These are phyloP conservation scores for Sceloporus undulatus DNA, from an alignment of 2,113 vertebrate genomes.

Conservation along the genomic window DNA sequence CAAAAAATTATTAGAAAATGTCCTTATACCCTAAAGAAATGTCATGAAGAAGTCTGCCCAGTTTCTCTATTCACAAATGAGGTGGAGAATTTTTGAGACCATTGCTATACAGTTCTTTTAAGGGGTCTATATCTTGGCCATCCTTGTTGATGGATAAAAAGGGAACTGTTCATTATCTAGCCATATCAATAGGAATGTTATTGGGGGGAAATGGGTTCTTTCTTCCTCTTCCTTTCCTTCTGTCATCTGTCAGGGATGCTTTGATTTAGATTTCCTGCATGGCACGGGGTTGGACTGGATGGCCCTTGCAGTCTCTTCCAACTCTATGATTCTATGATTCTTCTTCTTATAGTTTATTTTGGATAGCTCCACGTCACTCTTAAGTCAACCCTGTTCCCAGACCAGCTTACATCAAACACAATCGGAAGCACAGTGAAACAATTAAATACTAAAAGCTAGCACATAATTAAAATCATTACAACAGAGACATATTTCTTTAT, in stretches of 20 bases:
- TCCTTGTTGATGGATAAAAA: not conserved
- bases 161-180: not conserved
- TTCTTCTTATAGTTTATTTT: not conserved
- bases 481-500: not conserved
- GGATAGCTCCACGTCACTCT: not conserved
- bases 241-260: too few species aligned
- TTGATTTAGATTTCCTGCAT: too few species aligned
- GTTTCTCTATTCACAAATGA: not conserved
- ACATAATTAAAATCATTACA: not conserved
- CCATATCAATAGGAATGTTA: slow-evolving; percentile 19
- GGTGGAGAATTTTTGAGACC: not conserved
- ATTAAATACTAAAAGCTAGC: not conserved
- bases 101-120: not conserved
- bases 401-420: not conserved
- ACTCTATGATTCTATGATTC: not conserved
- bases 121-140: fast-evolving
- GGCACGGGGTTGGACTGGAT: too few species aligned
- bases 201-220: fast-evolving
- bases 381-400: not conserved
- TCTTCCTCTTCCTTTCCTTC: not conserved
- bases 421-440: not conserved
- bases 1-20: not conserved
- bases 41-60: not conserved
- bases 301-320: too few species aligned
- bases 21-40: not conserved